Evolutionary conservation across 1,140 invertebrate genomes (phyloP).

Genomic region (Drosophila sulfurigaster): DNA sequence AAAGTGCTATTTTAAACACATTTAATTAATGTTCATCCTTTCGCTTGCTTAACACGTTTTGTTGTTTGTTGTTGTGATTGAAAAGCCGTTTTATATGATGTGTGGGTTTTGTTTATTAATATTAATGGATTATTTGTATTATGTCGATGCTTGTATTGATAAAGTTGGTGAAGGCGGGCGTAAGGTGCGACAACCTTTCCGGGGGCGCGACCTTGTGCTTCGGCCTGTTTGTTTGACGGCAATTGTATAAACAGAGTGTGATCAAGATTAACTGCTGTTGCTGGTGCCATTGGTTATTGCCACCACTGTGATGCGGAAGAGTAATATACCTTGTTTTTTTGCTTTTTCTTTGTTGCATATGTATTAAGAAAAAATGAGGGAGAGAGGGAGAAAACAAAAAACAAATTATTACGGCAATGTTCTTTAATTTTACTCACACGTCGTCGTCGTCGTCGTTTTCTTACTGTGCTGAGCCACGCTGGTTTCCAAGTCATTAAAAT

Average conservation of each 20-base stretch:
- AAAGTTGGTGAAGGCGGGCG: constrained; percentile 24
- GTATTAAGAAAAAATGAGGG: constrained; percentile 28
- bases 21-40: background rate
- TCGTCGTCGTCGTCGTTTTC: constrained; percentile 31
- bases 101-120: constrained; percentile 10
- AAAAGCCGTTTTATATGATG: background rate
- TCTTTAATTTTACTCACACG: constrained; percentile 73
- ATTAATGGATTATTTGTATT: constrained; percentile 22
- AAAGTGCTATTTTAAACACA: no score
- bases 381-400: constrained; percentile 14
- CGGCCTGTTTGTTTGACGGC: constrained; percentile 64
- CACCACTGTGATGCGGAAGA: constrained; percentile 67
- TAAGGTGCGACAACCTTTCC: constrained; percentile 49
- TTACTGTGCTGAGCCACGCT: constrained; percentile 56
- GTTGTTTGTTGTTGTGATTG: background rate
- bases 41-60: background rate
- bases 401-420: constrained; percentile 77
- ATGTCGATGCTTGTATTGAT: constrained; percentile 5
- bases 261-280: constrained; percentile 44
- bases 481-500: constrained; percentile 61
- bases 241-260: constrained; percentile 73
- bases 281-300: constrained; percentile 34
- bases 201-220: constrained; percentile 49
- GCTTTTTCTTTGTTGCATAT: constrained; percentile 35
- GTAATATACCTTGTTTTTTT: constrained; percentile 53